phyloP scores from a whole-genome alignment of 2,113 vertebrate genomes.

The Gadus macrocephalus region DNA sequence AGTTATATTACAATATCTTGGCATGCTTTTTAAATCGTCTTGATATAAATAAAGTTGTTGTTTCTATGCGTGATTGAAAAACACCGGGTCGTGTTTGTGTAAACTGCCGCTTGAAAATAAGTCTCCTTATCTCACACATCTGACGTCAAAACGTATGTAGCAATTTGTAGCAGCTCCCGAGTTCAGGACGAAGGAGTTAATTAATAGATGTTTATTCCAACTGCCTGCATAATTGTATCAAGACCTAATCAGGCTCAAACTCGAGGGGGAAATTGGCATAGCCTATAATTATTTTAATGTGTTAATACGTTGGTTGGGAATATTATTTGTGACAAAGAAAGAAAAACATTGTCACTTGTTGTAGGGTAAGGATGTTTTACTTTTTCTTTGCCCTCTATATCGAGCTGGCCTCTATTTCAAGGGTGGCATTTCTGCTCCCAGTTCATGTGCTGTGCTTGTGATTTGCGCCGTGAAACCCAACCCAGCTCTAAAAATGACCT shows the following conservation, averaged over 20 bases:
- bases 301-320: constrained; percentile 71
- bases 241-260: constrained; percentile 67
- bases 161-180: constrained; percentile 39
- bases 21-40: constrained; percentile 12
- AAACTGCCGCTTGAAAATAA: neutral
- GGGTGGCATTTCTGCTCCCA: constrained; percentile 59
- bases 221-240: constrained; percentile 72
- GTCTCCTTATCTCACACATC: neutral
- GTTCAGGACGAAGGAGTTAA: constrained; percentile 62
- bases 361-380: constrained; percentile 38
- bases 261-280: constrained; percentile 61
- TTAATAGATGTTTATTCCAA: constrained; percentile 65
- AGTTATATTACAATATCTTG: neutral
- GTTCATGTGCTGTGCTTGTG: constrained; percentile 55
- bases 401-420: constrained; percentile 36
- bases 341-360: constrained; percentile 6
- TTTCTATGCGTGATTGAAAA: neutral
- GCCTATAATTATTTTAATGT: constrained; percentile 58
- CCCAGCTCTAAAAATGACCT: constrained; percentile 59
- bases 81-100: neutral
- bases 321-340: constrained; percentile 65
- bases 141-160: neutral
- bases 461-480: constrained; percentile 61
- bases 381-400: constrained; percentile 33
- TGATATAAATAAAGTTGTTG: neutral